Evolutionary conservation across 1,140 invertebrate genomes (phyloP), one percentile per base, ranked within the genome.

Genomic region (Calephelis nemesis): DNA sequence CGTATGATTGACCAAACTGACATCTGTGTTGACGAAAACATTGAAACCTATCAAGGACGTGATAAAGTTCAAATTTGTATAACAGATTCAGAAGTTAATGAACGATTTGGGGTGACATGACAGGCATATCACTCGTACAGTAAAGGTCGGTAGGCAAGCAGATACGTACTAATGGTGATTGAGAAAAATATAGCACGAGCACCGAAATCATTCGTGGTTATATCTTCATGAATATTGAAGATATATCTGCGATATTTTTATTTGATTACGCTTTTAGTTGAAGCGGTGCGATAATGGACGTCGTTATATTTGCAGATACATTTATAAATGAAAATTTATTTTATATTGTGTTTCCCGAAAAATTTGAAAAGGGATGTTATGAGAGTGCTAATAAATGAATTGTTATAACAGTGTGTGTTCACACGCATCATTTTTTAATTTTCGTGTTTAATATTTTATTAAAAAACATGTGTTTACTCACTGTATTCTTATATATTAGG

Each of bases 221-320:
- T 91, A 78, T 81, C 81, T 86, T 89, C 87, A 91, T 91, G 88
- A 90, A 91, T 91, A 91, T 91, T 91, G 86, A 91, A 91, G 85
- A 90, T 84, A 76, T 77, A 76, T 77, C 65, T 84, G 77, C 76
- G 77, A 79, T 85, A 82, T 78, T 83, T 85, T 87, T 86, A 85
- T 90, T 88, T 84, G 79, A 88, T 86, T 83, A 79, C 68, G 69
- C 78, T 83, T 84, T 83, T 74, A 83, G 72, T 62, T 67, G 77
- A 79, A 79, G 70, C 72, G 64, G 60, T 74, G 67, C 69, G 79
- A 78, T 84, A 82, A 88, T 86, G 84, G 67, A 67, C n/a, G 42
- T 74, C 77, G 62, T 86, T 83, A 81, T 79, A 47, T 7, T 13
- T 47, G 45, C 15, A n/a, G 50, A 58, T 60, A 15, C 49, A 63